Conservation (phyloP, 2,888 invertebrate genomes). For the Mantis religiosa region DNA sequence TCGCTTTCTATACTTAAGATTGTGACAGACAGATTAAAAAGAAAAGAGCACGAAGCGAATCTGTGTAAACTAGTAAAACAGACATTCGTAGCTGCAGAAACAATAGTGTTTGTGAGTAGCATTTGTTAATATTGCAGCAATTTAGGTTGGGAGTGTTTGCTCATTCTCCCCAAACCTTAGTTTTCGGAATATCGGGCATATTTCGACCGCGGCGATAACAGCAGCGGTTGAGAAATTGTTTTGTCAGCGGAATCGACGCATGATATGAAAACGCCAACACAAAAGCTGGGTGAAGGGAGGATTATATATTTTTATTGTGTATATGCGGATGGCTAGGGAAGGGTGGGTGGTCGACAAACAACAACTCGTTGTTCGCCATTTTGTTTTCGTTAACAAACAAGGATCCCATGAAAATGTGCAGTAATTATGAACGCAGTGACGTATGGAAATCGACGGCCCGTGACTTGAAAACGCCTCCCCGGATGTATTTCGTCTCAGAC, state of each 20-base stretch:
- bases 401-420: neutral
- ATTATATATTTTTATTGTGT: neutral
- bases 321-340: neutral
- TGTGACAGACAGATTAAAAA: too few relatives aligned
- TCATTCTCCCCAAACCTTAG: neutral
- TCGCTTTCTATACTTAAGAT: too few relatives aligned
- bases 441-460: constrained; percentile 7
- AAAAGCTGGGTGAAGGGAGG: neutral
- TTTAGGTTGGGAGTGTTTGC: neutral
- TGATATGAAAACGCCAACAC: neutral
- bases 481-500: neutral
- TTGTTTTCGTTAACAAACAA: constrained; percentile 11
- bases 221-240: neutral
- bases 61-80: neutral
- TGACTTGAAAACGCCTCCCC: neutral
- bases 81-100: neutral
- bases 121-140: neutral
- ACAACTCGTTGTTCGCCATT: neutral
- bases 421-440: constrained; percentile 9
- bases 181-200: neutral
- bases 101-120: neutral
- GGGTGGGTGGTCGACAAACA: neutral
- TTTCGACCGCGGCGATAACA: neutral
- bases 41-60: too few relatives aligned
- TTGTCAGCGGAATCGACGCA: neutral